phyloP scores from a whole-genome alignment of 2,797 vertebrate species.

The Urophycis tenuis region DNA sequence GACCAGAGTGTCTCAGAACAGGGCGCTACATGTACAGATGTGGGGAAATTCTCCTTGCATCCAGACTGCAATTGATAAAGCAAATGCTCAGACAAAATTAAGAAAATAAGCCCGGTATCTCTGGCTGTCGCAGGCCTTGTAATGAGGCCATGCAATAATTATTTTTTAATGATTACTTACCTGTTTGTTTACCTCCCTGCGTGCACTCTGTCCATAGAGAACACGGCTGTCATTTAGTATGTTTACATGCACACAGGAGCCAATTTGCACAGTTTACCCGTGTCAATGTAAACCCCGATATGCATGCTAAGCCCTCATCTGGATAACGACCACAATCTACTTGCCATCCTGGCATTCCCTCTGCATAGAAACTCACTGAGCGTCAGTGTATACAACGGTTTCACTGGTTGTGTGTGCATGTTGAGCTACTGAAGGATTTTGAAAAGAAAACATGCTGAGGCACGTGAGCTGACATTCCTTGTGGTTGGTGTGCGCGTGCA shows the following conservation, averaged over 20 bases:
- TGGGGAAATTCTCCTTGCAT: too few relatives aligned
- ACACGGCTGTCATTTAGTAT: background rate
- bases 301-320: background rate
- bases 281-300: background rate
- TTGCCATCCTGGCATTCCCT: background rate
- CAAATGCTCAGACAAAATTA: too few relatives aligned
- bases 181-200: too few relatives aligned
- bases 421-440: background rate
- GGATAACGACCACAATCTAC: background rate
- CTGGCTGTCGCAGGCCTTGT: too few relatives aligned
- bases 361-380: background rate
- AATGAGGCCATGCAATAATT: too few relatives aligned
- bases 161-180: too few relatives aligned
- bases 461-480: background rate
- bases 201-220: too few relatives aligned
- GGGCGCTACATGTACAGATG: background rate
- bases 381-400: background rate
- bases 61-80: too few relatives aligned
- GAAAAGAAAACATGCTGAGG: background rate
- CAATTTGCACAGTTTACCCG: background rate
- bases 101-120: too few relatives aligned
- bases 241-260: background rate
- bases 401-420: background rate
- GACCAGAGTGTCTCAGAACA: background rate
- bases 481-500: conserved; percentile 42